Percentiles rank a stretch among this genome's conserved stretches.
Conservation (phyloP, 1,140 invertebrate species). For the Aphidius ervi region DNA sequence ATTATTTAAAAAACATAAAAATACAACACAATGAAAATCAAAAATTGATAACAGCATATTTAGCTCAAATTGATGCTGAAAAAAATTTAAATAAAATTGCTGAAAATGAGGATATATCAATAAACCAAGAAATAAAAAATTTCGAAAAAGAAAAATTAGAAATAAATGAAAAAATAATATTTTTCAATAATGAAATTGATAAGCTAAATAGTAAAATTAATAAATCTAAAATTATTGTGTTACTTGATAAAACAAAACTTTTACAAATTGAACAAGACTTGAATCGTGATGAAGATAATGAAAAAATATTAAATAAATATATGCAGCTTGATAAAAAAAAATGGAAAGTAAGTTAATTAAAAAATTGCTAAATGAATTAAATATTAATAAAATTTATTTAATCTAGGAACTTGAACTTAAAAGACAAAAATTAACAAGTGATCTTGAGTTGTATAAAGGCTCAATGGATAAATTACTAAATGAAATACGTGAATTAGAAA, state of each 20-base stretch:
- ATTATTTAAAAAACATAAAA: slow-evolving; percentile 32
- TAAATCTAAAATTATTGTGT: slow-evolving; percentile 55
- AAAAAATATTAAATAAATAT: slow-evolving; percentile 60
- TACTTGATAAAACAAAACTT: slow-evolving; percentile 60
- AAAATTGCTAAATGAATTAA: neutral
- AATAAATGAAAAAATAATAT: slow-evolving; percentile 45
- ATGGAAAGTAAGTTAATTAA: slow-evolving; percentile 52
- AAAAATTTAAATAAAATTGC: slow-evolving; percentile 55
- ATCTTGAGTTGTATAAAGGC: slow-evolving; percentile 36
- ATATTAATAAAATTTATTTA: slow-evolving; percentile 17
- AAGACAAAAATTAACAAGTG: slow-evolving; percentile 37
- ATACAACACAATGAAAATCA: slow-evolving; percentile 42
- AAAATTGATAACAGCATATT: slow-evolving; percentile 57
- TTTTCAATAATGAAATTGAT: slow-evolving; percentile 39
- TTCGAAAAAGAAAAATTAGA: slow-evolving; percentile 53
- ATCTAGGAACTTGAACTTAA: slow-evolving; percentile 48
- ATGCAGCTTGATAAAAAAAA: slow-evolving; percentile 61
- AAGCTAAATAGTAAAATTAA: slow-evolving; percentile 57
- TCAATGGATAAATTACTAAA: slow-evolving; percentile 35
- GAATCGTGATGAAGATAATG: slow-evolving; percentile 58
- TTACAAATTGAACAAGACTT: slow-evolving; percentile 61
- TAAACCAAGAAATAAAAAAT: slow-evolving; percentile 53
- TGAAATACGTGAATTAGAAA: slow-evolving; percentile 42
- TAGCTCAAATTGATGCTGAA: slow-evolving; percentile 61
- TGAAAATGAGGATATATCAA: slow-evolving; percentile 51